A percentile compares a stretch with the other conserved stretches of the same genome.
Evolutionary conservation across 2,888 invertebrate species (phyloP).

Genomic region (Myopa testacea): DNA sequence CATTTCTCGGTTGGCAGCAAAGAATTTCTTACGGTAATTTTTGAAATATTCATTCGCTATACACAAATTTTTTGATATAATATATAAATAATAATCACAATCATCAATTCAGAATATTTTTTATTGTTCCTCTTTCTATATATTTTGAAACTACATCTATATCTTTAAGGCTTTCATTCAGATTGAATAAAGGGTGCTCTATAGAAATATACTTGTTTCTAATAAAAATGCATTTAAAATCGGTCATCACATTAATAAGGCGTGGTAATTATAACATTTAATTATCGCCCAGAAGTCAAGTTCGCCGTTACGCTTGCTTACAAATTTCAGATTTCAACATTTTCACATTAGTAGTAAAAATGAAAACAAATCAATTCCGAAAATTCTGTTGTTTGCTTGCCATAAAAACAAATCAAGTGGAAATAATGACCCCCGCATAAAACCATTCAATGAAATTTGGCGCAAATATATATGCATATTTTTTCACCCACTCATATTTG

Average conservation of each 20-base stretch:
- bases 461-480: neutral
- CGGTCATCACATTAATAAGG: too few relatives aligned
- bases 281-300: neutral
- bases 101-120: too few relatives aligned
- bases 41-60: neutral
- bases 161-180: too few relatives aligned
- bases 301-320: slow-evolving; percentile 3
- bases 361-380: neutral
- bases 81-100: neutral
- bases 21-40: too few relatives aligned
- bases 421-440: neutral
- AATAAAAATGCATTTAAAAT: too few relatives aligned
- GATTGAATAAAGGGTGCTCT: too few relatives aligned
- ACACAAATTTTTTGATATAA: neutral
- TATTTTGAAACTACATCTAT: too few relatives aligned
- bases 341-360: too few relatives aligned
- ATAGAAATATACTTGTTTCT: too few relatives aligned
- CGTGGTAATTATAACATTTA: neutral
- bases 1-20: neutral
- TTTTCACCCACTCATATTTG: too few relatives aligned
- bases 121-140: too few relatives aligned
- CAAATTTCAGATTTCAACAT: neutral
- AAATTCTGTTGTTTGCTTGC: neutral
- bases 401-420: neutral
- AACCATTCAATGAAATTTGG: slow-evolving; percentile 14